Percentiles rank a stretch among this genome's conserved stretches.
These are phyloP conservation scores for Campopleginae sp. DNA, from an alignment of 2,888 invertebrate species.

Conservation along the genomic window DNA sequence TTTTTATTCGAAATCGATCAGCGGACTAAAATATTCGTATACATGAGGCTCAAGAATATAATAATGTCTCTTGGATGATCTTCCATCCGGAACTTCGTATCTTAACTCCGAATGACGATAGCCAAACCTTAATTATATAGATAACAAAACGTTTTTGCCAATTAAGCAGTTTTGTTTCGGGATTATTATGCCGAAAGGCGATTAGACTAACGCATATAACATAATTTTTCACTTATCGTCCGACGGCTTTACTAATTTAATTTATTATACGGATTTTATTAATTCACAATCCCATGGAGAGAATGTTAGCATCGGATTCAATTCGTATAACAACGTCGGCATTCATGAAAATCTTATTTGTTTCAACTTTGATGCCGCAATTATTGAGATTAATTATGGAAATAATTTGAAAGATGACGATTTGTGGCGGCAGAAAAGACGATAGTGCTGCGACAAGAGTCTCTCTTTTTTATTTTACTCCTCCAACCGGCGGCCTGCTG, in stretches of 20 bases:
- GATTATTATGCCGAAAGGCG: conserved; percentile 55
- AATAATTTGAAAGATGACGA: conserved; percentile 29
- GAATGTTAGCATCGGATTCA: neutral
- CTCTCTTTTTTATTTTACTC: neutral
- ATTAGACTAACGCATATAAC: conserved; percentile 52
- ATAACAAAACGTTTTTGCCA: conserved; percentile 47
- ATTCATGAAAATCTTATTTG: conserved; percentile 44
- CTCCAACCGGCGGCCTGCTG: neutral
- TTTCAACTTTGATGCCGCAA: conserved; percentile 17
- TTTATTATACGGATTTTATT: conserved; percentile 38
- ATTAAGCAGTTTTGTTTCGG: conserved; percentile 63
- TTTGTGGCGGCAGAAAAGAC: conserved; percentile 17
- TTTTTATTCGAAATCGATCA: neutral
- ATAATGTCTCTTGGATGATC: neutral
- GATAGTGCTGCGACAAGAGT: conserved; percentile 10
- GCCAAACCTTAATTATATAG: conserved; percentile 40
- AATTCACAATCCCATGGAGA: neutral
- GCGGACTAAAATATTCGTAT: neutral
- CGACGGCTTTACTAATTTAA: conserved; percentile 47
- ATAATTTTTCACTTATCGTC: conserved; percentile 62
- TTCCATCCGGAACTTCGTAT: conserved; percentile 1
- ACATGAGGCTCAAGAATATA: neutral
- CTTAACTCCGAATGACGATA: conserved; percentile 35
- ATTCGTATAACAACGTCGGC: conserved; percentile 20
- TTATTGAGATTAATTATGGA: conserved; percentile 38